These are phyloP conservation scores for Babylonia areolata DNA, from an alignment of 1,140 invertebrate genomes.

Conservation along the genomic window DNA sequence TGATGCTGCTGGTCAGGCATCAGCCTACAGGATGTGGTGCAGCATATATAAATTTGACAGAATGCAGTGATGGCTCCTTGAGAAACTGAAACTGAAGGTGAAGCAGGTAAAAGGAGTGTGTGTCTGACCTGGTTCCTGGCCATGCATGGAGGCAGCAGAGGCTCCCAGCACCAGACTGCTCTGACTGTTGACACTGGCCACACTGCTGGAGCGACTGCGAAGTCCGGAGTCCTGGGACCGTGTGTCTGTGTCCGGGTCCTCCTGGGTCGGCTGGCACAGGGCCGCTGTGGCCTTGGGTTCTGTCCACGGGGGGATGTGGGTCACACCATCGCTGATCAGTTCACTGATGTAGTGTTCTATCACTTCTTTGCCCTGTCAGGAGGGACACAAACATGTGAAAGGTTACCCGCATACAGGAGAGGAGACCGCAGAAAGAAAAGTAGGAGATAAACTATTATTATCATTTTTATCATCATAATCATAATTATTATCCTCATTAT, in stretches of 20 bases:
- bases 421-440: too few relatives aligned
- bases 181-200: constrained; percentile 61
- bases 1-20: too few relatives aligned
- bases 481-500: too few relatives aligned
- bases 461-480: too few relatives aligned
- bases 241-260: too few relatives aligned
- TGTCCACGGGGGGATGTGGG: constrained; percentile 78
- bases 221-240: constrained; percentile 69
- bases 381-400: neutral
- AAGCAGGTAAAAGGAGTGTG: too few relatives aligned
- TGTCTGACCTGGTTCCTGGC: neutral
- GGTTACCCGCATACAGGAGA: too few relatives aligned
- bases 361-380: constrained; percentile 91
- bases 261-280: constrained; percentile 57
- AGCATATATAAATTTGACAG: too few relatives aligned
- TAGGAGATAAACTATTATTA: too few relatives aligned
- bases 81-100: too few relatives aligned
- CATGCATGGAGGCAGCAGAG: constrained; percentile 63
- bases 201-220: constrained; percentile 66
- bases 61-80: too few relatives aligned
- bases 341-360: constrained; percentile 94
- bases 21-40: too few relatives aligned
- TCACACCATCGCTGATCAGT: constrained; percentile 88
- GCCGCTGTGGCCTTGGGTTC: constrained; percentile 22
- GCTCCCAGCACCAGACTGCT: constrained; percentile 67